Evolutionary conservation across 2,888 invertebrate genomes (phyloP).

Genomic region (Sarcophaga variegata): DNA sequence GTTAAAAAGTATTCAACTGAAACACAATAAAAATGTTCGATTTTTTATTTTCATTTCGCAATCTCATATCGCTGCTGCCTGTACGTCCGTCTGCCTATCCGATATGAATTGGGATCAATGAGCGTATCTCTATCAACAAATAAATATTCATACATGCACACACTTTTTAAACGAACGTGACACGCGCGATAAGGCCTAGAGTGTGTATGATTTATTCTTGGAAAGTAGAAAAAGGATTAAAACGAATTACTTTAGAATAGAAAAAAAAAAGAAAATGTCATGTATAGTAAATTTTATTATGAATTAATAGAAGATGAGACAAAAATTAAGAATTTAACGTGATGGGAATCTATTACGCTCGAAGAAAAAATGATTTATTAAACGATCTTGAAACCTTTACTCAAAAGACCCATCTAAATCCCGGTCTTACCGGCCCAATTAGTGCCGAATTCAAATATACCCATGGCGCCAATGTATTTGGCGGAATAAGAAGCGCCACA

Average conservation of each 20-base stretch:
- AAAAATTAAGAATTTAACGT: no score
- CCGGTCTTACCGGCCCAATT: no score
- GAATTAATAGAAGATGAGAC: no score
- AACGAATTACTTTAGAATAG: background rate
- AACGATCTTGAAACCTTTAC: no score
- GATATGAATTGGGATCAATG: conserved; percentile 23
- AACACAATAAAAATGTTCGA: background rate
- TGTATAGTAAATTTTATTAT: background rate
- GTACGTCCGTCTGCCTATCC: no score
- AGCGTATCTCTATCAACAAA: background rate
- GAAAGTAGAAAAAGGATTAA: background rate
- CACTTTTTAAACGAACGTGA: background rate
- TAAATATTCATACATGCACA: background rate
- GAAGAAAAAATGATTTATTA: no score
- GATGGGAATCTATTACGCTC: no score
- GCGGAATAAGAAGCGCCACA: no score
- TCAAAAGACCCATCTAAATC: no score
- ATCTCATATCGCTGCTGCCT: background rate
- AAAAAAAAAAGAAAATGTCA: no score
- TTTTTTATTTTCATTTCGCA: background rate
- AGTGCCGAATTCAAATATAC: no score
- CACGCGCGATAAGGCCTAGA: background rate
- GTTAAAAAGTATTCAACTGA: background rate
- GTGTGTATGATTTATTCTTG: background rate
- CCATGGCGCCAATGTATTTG: no score